A percentile compares a stretch with the other conserved stretches of the same genome.
These are phyloP conservation scores for Nesogale talazaci DNA, from an alignment of 2,113 vertebrate genomes.

Conservation along the genomic window DNA sequence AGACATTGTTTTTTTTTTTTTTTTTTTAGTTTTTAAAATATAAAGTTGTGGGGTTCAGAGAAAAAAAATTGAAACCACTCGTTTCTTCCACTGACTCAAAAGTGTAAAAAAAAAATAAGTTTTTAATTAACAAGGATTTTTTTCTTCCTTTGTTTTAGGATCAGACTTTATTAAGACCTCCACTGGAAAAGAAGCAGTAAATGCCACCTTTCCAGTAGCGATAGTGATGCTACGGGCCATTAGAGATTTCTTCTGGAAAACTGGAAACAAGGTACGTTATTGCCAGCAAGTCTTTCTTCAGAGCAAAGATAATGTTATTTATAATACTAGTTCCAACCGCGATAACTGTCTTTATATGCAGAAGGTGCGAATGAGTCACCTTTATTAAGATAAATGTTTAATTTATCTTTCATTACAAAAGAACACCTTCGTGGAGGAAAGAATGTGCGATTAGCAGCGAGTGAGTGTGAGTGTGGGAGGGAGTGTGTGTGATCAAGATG, in stretches of 20 bases:
- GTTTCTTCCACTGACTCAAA: slow-evolving; percentile 56
- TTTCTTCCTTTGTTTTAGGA: slow-evolving; percentile 86
- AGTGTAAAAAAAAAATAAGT: slow-evolving; percentile 37
- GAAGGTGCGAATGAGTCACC: slow-evolving; percentile 64
- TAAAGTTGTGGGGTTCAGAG: not conserved
- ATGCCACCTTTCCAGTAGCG: slow-evolving; percentile 95
- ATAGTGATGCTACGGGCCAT: slow-evolving; percentile 97
- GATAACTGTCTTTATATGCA: slow-evolving; percentile 61
- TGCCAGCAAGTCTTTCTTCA: slow-evolving; percentile 68
- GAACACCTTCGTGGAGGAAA: slow-evolving; percentile 40
- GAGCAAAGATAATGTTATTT: slow-evolving; percentile 74
- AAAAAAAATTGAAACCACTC: not conserved
- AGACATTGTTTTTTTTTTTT: not conserved
- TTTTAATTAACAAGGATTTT: slow-evolving; percentile 50
- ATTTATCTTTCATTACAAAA: slow-evolving; percentile 83
- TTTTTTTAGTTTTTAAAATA: slow-evolving; percentile 49
- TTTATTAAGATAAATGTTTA: slow-evolving; percentile 84
- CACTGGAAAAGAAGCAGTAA: slow-evolving; percentile 97
- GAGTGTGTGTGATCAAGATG: slow-evolving; percentile 81
- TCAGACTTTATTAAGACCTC: slow-evolving; percentile 99
- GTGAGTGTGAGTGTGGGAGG: slow-evolving; percentile 68
- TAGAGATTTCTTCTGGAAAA: slow-evolving; percentile 93
- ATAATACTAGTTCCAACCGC: slow-evolving; percentile 52
- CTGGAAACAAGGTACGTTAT: slow-evolving; percentile 92
- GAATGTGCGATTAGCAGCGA: slow-evolving; percentile 67